Evolutionary conservation across 2,888 invertebrate species (phyloP).

Genomic region (Lasioglossum zephyrum): DNA sequence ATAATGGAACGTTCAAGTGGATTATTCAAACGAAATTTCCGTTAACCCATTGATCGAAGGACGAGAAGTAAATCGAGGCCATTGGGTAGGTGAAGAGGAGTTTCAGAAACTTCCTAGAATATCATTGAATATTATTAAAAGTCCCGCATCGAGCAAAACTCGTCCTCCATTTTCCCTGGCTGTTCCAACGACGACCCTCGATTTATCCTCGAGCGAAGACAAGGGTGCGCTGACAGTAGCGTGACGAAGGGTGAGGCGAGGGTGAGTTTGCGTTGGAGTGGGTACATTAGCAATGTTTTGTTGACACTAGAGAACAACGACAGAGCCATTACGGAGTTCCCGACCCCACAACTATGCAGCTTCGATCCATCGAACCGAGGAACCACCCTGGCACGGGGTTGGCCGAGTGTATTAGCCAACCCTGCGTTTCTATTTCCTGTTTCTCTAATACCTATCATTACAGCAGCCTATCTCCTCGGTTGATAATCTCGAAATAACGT

Average conservation of each 20-base stretch:
- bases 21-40: constrained; percentile 1
- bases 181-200: constrained; percentile 31
- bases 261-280: constrained; percentile 67
- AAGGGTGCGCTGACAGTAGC: constrained; percentile 55
- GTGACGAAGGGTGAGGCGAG: constrained; percentile 59
- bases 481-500: background rate
- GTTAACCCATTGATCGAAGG: background rate
- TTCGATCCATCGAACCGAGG: constrained; percentile 59
- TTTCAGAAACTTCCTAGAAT: background rate
- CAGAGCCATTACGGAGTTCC: constrained; percentile 79
- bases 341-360: constrained; percentile 46
- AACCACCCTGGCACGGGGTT: constrained; percentile 21
- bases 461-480: background rate
- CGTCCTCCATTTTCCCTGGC: constrained; percentile 55
- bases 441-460: constrained; percentile 2
- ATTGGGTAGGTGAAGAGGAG: background rate
- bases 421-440: background rate
- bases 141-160: background rate
- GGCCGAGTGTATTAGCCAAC: constrained; percentile 24
- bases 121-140: constrained; percentile 2
- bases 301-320: constrained; percentile 78
- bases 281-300: constrained; percentile 82
- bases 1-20: background rate
- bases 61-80: background rate
- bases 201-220: constrained; percentile 47